These are phyloP conservation scores for Polia nebulosa DNA, from an alignment of 2,888 invertebrate species.

Conservation along the genomic window DNA sequence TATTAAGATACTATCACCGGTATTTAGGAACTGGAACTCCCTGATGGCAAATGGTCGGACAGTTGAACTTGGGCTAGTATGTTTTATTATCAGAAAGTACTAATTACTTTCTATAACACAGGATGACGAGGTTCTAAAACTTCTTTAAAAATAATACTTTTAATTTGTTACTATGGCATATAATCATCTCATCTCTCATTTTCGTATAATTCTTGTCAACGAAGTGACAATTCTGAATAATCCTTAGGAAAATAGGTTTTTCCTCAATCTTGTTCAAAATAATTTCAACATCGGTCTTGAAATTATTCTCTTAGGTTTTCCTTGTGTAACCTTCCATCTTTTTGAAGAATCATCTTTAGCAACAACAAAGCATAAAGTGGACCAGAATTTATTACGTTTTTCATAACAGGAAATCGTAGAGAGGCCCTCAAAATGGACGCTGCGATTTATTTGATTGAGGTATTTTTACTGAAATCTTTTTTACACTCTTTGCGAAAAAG, in stretches of 20 bases:
- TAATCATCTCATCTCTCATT: background rate
- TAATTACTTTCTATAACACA: too few relatives aligned
- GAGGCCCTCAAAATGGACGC: slow-evolving; percentile 59
- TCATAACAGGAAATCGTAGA: slow-evolving; percentile 52
- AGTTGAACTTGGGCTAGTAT: too few relatives aligned
- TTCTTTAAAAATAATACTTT: too few relatives aligned
- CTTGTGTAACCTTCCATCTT: slow-evolving; percentile 8
- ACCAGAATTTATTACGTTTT: slow-evolving; percentile 54
- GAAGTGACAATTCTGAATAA: background rate
- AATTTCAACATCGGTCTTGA: background rate
- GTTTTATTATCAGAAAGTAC: too few relatives aligned
- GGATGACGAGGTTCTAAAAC: too few relatives aligned
- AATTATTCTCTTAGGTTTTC: slow-evolving; percentile 11
- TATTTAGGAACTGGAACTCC: too few relatives aligned
- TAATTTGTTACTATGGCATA: too few relatives aligned
- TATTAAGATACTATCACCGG: too few relatives aligned
- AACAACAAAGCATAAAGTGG: slow-evolving; percentile 49
- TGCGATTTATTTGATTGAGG: slow-evolving; percentile 62
- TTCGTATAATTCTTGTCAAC: background rate
- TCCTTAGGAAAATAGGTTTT: background rate
- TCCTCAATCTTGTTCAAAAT: background rate
- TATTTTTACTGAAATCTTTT: slow-evolving; percentile 53
- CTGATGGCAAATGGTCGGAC: too few relatives aligned
- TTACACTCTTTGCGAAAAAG: slow-evolving; percentile 17
- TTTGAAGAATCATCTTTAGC: slow-evolving; percentile 15